phyloP scores from a whole-genome alignment of 2,888 invertebrate species.

The Hirtodrosophila histrioides region DNA sequence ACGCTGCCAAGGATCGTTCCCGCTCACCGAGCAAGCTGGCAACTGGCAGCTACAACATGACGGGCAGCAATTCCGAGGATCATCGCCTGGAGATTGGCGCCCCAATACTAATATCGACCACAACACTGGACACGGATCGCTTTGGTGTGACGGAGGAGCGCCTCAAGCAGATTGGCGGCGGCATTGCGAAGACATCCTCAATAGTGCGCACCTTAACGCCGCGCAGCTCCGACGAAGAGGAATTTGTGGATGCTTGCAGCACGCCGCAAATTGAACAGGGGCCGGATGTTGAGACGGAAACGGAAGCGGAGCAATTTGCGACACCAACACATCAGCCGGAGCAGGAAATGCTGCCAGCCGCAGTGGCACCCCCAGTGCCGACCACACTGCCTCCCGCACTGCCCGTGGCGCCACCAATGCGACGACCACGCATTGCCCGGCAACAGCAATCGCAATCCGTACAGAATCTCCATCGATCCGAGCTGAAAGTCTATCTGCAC shows the following conservation, averaged over 20 bases:
- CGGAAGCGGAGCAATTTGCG: conserved; percentile 37
- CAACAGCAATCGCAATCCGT: conserved; percentile 82
- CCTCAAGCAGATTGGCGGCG: conserved; percentile 79
- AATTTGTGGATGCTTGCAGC: conserved; percentile 82
- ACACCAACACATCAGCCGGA: conserved; percentile 51
- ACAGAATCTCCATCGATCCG: conserved; percentile 82
- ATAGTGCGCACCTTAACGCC: conserved; percentile 64
- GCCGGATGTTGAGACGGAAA: conserved; percentile 17
- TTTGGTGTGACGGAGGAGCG: conserved; percentile 80
- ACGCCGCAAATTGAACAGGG: conserved; percentile 58
- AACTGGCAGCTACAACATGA: conserved; percentile 84
- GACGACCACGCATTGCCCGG: conserved; percentile 47
- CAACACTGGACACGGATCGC: conserved; percentile 82
- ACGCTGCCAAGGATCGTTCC: conserved; percentile 33
- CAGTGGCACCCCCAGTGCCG: conserved; percentile 3
- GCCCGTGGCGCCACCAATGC: conserved; percentile 34
- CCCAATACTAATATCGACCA: conserved; percentile 83
- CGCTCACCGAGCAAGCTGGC: conserved; percentile 77
- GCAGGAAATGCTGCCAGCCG: conserved; percentile 12
- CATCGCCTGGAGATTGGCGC: conserved; percentile 84
- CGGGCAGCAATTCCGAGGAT: conserved; percentile 82
- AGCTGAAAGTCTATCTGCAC: conserved; percentile 81
- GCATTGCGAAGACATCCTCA: conserved; percentile 67
- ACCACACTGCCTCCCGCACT: conserved; percentile 3
- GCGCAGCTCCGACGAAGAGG: conserved; percentile 82